Percentiles rank a stretch among this genome's conserved stretches.
Conservation (phyloP, 2,113 vertebrate genomes). For the Epinephelus fuscoguttatus region DNA sequence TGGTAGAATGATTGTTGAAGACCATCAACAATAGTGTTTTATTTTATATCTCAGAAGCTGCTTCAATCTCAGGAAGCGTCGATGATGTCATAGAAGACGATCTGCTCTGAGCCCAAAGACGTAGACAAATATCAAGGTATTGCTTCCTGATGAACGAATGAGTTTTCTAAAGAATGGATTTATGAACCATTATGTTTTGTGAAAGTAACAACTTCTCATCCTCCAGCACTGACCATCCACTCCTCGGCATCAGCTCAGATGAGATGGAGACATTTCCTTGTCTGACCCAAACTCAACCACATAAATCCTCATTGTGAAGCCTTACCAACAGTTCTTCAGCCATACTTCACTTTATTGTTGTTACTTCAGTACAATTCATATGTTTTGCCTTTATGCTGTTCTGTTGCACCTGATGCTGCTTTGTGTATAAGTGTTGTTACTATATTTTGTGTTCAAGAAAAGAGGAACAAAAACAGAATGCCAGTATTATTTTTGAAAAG, state of each 20-base stretch:
- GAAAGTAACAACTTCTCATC: conserved; percentile 4
- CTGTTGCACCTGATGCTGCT: conserved; percentile 31
- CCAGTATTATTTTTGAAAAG: conserved; percentile 60
- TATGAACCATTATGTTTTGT: not conserved
- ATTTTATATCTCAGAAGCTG: conserved; percentile 75
- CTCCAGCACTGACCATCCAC: conserved; percentile 51
- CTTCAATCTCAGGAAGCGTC: conserved; percentile 86
- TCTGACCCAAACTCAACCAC: conserved; percentile 36
- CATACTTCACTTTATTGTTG: conserved; percentile 42
- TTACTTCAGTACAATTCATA: conserved; percentile 3
- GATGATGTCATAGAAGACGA: conserved; percentile 83
- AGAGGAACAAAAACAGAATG: conserved; percentile 38
- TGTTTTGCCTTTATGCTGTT: conserved; percentile 45
- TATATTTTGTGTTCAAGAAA: conserved; percentile 41
- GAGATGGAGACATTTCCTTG: conserved; percentile 27
- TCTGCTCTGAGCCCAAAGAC: conserved; percentile 75
- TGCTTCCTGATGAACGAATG: not conserved
- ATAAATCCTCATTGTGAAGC: conserved; percentile 54
- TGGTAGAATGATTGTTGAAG: not conserved
- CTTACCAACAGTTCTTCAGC: conserved; percentile 58
- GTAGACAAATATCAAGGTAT: conserved; percentile 16
- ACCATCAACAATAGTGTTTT: not conserved
- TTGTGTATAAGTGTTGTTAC: conserved; percentile 8
- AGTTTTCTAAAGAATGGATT: not conserved
- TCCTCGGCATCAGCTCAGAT: conserved; percentile 46